Percentiles rank a stretch among this genome's conserved stretches.
These are phyloP conservation scores for Ceratosolen fusciceps DNA, from an alignment of 1,140 invertebrate genomes.

Conservation along the genomic window DNA sequence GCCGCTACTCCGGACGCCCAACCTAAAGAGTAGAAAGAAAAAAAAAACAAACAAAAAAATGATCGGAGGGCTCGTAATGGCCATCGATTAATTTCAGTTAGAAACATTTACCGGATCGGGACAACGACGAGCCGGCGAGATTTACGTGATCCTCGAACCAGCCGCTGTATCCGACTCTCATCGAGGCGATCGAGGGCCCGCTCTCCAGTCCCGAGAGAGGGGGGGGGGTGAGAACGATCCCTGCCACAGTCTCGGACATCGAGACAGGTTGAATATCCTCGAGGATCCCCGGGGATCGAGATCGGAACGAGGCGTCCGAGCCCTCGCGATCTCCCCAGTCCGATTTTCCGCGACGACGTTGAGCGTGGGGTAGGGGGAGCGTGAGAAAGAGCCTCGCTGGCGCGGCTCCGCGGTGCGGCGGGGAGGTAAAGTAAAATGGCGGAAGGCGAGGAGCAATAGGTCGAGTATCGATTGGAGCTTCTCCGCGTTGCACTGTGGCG, in stretches of 20 bases:
- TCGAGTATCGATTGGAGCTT: constrained; percentile 63
- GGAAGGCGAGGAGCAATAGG: constrained; percentile 58
- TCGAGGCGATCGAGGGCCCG: too few relatives aligned
- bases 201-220: neutral
- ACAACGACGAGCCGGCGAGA: too few relatives aligned
- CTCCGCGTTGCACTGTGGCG: constrained; percentile 35
- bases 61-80: neutral
- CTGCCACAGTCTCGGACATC: neutral
- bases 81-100: too few relatives aligned
- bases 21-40: neutral
- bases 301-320: neutral
- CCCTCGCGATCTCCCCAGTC: neutral
- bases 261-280: neutral
- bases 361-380: neutral
- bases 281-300: neutral
- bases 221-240: neutral
- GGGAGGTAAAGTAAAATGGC: constrained; percentile 61
- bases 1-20: neutral
- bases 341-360: constrained; percentile 11
- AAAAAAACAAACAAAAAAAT: neutral
- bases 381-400: constrained; percentile 56
- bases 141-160: too few relatives aligned
- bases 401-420: constrained; percentile 5
- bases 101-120: too few relatives aligned
- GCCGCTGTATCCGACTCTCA: too few relatives aligned